These are phyloP conservation scores for Schizotus pectinicornis DNA, from an alignment of 2,888 invertebrate genomes.

Conservation along the genomic window DNA sequence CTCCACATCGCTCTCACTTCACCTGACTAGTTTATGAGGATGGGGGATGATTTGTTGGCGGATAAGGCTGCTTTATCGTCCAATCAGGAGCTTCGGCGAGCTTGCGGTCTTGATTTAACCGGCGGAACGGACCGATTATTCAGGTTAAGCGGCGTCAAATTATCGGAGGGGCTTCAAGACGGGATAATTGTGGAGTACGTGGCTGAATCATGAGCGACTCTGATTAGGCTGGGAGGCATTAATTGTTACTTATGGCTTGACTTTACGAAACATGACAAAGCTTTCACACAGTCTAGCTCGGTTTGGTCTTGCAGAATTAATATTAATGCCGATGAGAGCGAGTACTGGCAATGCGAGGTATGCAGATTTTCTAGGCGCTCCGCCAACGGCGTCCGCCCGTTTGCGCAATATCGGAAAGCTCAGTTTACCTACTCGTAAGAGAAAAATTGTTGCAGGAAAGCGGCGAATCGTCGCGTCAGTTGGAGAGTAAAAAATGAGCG, in stretches of 20 bases:
- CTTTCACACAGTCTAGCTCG: slow-evolving; percentile 42
- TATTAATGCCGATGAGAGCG: slow-evolving; percentile 29
- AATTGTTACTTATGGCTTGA: slow-evolving; percentile 48
- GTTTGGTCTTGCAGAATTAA: slow-evolving; percentile 38
- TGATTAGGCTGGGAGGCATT: slow-evolving; percentile 39
- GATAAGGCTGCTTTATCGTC: too few species aligned
- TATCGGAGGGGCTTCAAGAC: slow-evolving; percentile 28
- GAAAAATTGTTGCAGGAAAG: too few species aligned
- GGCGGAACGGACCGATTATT: slow-evolving; percentile 16
- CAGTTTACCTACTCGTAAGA: too few species aligned
- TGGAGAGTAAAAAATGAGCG: too few species aligned
- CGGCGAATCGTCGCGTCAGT: too few species aligned
- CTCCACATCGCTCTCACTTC: slow-evolving; percentile 1
- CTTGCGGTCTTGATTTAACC: neutral
- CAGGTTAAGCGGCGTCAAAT: slow-evolving; percentile 29
- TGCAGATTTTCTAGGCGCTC: too few species aligned
- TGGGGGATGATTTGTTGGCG: too few species aligned
- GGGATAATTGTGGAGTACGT: slow-evolving; percentile 36
- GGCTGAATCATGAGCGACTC: slow-evolving; percentile 38
- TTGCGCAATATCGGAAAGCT: too few species aligned
- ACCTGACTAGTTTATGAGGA: neutral
- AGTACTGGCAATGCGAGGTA: too few species aligned
- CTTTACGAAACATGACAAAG: slow-evolving; percentile 46
- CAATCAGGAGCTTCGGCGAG: too few species aligned
- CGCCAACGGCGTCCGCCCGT: too few species aligned